Percentiles rank a stretch among this genome's conserved stretches.
Conservation (phyloP, 1,140 invertebrate genomes). For the Homarus americanus region DNA sequence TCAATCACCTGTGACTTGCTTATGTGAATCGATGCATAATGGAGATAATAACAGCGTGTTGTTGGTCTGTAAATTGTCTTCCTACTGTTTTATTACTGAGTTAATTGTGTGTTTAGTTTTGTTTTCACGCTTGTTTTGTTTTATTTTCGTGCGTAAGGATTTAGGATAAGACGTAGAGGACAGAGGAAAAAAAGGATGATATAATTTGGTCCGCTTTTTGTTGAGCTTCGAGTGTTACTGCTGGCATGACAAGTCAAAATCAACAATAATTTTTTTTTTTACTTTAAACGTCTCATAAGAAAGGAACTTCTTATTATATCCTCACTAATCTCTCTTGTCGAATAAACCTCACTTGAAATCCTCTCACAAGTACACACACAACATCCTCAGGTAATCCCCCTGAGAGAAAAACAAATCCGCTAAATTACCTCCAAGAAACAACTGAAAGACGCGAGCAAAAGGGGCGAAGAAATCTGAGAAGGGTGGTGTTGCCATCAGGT, state of each 20-base stretch:
- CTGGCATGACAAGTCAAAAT: too few species aligned
- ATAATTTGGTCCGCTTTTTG: too few species aligned
- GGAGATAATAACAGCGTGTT: not conserved
- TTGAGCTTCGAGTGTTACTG: too few species aligned
- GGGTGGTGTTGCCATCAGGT: not conserved
- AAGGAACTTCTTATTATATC: not conserved
- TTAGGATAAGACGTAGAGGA: too few species aligned
- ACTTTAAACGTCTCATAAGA: too few species aligned
- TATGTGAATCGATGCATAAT: not conserved
- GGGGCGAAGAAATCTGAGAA: slow-evolving; percentile 39
- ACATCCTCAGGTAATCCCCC: not conserved
- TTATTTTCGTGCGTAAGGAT: too few species aligned
- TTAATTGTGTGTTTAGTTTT: not conserved
- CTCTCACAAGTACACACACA: not conserved
- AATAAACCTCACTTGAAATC: slow-evolving; percentile 11
- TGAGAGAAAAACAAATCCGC: not conserved
- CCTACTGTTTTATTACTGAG: not conserved
- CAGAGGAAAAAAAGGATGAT: too few species aligned
- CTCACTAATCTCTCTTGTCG: slow-evolving; percentile 21
- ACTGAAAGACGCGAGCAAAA: slow-evolving; percentile 1
- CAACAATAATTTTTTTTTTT: too few species aligned
- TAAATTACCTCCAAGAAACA: slow-evolving; percentile 25
- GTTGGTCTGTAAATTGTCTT: not conserved
- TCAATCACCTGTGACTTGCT: slow-evolving; percentile 25
- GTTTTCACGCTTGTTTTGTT: too few species aligned